A percentile compares a stretch with the other conserved stretches of the same genome.
Evolutionary conservation across 2,888 invertebrate species (phyloP).

Genomic region (Phasia obesa): DNA sequence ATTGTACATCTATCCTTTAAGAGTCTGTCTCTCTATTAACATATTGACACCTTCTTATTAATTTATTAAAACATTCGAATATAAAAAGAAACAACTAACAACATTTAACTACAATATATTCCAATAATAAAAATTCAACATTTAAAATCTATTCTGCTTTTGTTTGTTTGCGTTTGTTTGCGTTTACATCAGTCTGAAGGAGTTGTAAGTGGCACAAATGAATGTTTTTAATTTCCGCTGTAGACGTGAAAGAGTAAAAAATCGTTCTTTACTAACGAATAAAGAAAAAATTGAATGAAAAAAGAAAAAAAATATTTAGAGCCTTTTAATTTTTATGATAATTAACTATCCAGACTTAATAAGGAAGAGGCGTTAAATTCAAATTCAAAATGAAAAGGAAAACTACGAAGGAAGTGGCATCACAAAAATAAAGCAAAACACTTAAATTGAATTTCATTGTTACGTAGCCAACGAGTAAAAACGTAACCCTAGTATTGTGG

Average conservation of each 20-base stretch:
- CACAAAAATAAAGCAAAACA: too few species aligned
- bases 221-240: conserved; percentile 46
- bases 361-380: conserved; percentile 23
- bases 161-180: too few species aligned
- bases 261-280: not conserved
- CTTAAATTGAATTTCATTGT: too few species aligned
- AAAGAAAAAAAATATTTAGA: not conserved
- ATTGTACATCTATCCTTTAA: too few species aligned
- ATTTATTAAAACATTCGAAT: too few species aligned
- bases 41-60: too few species aligned
- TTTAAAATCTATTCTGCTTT: not conserved
- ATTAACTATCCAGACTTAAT: conserved; percentile 16
- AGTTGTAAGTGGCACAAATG: not conserved
- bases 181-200: not conserved
- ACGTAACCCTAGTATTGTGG: too few species aligned
- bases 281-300: not conserved
- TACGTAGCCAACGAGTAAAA: too few species aligned
- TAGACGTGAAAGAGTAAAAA: conserved; percentile 21
- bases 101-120: not conserved
- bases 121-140: too few species aligned
- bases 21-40: too few species aligned
- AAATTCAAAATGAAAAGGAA: too few species aligned
- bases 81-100: not conserved
- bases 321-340: not conserved
- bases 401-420: too few species aligned